phyloP scores from a whole-genome alignment of 2,113 vertebrate genomes.

The Diphyllodes magnificus region DNA sequence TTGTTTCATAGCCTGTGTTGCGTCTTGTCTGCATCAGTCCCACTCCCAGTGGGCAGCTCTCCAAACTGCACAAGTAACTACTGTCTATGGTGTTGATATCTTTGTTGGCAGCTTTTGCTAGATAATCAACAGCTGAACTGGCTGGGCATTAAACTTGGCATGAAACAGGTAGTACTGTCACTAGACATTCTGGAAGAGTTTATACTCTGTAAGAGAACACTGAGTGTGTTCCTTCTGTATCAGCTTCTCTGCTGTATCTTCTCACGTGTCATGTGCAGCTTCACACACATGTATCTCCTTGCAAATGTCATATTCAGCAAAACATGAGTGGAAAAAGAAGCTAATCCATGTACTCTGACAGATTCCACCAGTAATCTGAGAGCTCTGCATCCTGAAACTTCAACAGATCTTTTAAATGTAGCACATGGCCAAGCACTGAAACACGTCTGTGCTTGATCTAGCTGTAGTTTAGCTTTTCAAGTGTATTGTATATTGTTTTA shows the following conservation, averaged over 20 bases:
- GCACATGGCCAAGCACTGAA: background rate
- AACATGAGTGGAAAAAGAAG: background rate
- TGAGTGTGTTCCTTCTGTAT: background rate
- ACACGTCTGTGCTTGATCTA: background rate
- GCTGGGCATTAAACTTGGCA: background rate
- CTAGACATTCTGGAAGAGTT: background rate
- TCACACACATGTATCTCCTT: background rate
- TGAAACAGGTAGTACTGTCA: background rate
- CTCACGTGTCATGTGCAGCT: background rate
- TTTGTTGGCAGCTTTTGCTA: background rate
- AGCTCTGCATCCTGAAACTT: background rate
- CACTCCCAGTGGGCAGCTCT: background rate
- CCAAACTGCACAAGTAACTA: background rate
- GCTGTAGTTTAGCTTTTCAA: background rate
- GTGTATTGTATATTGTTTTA: background rate
- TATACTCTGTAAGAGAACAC: background rate
- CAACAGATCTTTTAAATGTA: background rate
- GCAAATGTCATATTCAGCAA: background rate
- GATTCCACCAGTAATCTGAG: background rate
- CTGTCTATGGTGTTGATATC: background rate
- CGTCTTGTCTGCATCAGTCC: background rate
- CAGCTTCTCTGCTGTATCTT: background rate
- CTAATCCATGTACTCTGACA: background rate
- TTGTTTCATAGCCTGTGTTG: background rate
- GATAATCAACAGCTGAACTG: background rate